Conservation (phyloP, 1,140 invertebrate species). For the Hormaphis cornu region DNA sequence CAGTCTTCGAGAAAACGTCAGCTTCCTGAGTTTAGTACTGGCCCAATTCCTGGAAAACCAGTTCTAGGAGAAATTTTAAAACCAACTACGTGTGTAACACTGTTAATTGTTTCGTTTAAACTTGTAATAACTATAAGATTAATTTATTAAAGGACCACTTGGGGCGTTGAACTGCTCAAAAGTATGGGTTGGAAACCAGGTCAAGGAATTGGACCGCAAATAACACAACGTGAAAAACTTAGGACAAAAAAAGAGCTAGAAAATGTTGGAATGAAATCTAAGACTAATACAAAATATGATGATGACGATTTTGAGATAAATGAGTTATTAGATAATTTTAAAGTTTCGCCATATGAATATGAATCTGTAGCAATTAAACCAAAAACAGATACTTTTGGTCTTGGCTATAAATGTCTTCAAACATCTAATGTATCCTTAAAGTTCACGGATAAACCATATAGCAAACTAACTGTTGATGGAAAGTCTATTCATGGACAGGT, state of each 20-base stretch:
- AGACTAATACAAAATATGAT: conserved; percentile 20
- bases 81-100: conserved; percentile 52
- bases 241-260: conserved; percentile 41
- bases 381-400: conserved; percentile 73
- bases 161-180: conserved; percentile 74
- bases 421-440: conserved; percentile 45
- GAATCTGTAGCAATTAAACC: conserved; percentile 57
- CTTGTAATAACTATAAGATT: not conserved
- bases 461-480: conserved; percentile 36
- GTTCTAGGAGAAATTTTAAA: conserved; percentile 69
- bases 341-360: conserved; percentile 80
- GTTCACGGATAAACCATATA: conserved; percentile 42
- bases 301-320: conserved; percentile 45
- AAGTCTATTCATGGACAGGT: conserved; percentile 76
- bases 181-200: conserved; percentile 86
- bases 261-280: conserved; percentile 40
- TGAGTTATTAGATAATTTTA: conserved; percentile 47
- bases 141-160: conserved; percentile 56
- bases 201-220: conserved; percentile 74
- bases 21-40: conserved; percentile 45
- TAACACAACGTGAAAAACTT: conserved; percentile 53
- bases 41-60: conserved; percentile 68
- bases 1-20: conserved; percentile 42
- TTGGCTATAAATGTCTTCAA: conserved; percentile 83
- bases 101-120: not conserved